phyloP scores from a whole-genome alignment of 2,797 vertebrate species.

The Sebastes kiyomatsui region DNA sequence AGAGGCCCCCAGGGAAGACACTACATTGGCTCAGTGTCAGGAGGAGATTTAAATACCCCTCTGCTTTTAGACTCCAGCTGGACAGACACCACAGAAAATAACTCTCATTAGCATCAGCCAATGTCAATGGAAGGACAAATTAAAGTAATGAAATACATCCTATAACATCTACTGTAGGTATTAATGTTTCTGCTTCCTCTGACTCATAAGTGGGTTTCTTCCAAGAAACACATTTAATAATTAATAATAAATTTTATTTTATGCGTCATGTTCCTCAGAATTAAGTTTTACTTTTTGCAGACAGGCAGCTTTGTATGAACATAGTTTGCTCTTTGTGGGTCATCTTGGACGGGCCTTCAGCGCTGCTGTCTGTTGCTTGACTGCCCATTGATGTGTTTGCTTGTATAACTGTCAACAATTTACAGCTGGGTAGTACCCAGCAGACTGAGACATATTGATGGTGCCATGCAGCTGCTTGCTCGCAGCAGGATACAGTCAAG shows the following conservation, averaged over 20 bases:
- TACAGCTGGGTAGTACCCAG: slow-evolving; percentile 70
- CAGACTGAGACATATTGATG: slow-evolving; percentile 69
- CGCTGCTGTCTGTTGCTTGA: slow-evolving; percentile 54
- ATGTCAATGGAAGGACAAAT: slow-evolving; percentile 74
- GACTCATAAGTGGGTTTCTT: slow-evolving; percentile 28
- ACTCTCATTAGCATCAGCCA: slow-evolving; percentile 69
- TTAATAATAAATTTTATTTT: slow-evolving; percentile 26
- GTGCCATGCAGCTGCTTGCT: slow-evolving; percentile 62
- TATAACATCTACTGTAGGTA: slow-evolving; percentile 26
- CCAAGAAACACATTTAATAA: slow-evolving; percentile 51
- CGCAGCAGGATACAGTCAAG: slow-evolving; percentile 47
- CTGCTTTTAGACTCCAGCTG: slow-evolving; percentile 76
- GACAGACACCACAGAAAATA: slow-evolving; percentile 71
- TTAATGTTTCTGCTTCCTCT: slow-evolving; percentile 27
- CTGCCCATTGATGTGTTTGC: slow-evolving; percentile 69
- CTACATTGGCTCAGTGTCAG: slow-evolving; percentile 66
- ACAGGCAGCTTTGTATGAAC: slow-evolving; percentile 32
- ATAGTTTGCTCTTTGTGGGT: slow-evolving; percentile 45
- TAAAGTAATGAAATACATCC: slow-evolving; percentile 66
- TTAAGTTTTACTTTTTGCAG: slow-evolving; percentile 32
- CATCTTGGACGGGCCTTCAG: slow-evolving; percentile 41
- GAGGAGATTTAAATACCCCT: slow-evolving; percentile 75
- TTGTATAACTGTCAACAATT: slow-evolving; percentile 76
- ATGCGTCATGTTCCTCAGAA: not conserved
- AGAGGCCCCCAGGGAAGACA: slow-evolving; percentile 43